Base-by-base conservation (phyloP, 2,888 invertebrate species). In the Notocelia uddmanniana region DNA sequence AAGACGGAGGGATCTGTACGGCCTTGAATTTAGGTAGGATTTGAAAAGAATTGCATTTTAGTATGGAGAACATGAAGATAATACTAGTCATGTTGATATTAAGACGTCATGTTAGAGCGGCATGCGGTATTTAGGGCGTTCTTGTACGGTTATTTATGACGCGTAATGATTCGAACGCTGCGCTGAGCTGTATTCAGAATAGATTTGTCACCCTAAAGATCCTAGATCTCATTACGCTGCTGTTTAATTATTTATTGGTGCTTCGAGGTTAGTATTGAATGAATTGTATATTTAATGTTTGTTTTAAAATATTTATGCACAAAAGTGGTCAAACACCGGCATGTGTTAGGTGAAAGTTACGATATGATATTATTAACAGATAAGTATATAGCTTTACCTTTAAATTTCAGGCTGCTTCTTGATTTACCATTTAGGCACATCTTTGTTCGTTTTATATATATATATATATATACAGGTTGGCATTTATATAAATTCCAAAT, bases 51-150 rank as follows among this genome's bases (percentile, higher is more conserved):
- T 72, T 80, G 81, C 81, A 80, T 82, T 83, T 81, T 83, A 79
- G 72, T 77, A 59, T 48, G 82, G 84, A 83, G 81, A 83, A 84
- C 82, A 76, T 78, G 75, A 80, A 79, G 76, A 85, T 80, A 81
- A 85, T 80, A 81, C 90, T 90, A 90, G 90, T 90, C 90, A 89
- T 83, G 73, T 75, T 74, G 74, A 75, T 74, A 73, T 75, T 63
- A 74, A 76, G 76, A 72, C 81, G 75, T 68, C 67, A 31, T 67
- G 67, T 23, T 60, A 66, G 55, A 21, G 68, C 66, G 70, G 60
- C 52, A 69, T 54, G 60, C 60, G 60, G 66, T 67, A 21, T 52
- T 41, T 60, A 67, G 54, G 59, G 54, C 41, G 18, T 55, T 64
- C n/a, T 10, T 37, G 52, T 58, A 64, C 59, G 21, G 60, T 71